Conservation (phyloP, 2,113 vertebrate species). For the Numida meleagris region DNA sequence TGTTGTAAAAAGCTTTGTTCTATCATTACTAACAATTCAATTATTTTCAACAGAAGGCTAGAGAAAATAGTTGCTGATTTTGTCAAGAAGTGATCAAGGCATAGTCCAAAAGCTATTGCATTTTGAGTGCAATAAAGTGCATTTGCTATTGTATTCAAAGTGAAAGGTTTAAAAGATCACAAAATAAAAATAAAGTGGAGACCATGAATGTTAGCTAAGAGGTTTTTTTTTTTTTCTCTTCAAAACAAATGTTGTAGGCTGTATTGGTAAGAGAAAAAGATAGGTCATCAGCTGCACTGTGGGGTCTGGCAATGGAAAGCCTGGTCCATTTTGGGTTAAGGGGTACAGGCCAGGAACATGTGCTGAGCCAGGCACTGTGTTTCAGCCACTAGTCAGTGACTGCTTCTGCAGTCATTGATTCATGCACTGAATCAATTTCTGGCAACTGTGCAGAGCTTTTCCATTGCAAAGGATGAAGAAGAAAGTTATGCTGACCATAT, state of each 20-base stretch:
- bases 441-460: neutral
- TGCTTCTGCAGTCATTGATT: no score
- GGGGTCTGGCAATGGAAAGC: neutral
- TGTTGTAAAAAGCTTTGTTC: neutral
- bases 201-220: neutral
- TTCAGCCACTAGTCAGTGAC: fast-evolving
- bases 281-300: neutral
- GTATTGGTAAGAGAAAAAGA: neutral
- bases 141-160: neutral
- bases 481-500: neutral
- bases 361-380: neutral
- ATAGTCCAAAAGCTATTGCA: neutral
- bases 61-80: neutral
- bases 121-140: neutral
- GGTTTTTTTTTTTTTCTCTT: neutral
- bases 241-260: neutral
- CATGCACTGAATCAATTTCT: neutral
- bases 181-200: neutral
- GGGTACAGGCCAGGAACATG: no score
- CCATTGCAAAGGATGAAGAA: neutral
- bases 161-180: neutral
- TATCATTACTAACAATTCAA: neutral
- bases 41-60: neutral
- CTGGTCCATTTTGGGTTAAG: fast-evolving
- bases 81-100: neutral